Evolutionary conservation across 23 tunicate species (phyloP).

Genomic region (Ascidia mentula): DNA sequence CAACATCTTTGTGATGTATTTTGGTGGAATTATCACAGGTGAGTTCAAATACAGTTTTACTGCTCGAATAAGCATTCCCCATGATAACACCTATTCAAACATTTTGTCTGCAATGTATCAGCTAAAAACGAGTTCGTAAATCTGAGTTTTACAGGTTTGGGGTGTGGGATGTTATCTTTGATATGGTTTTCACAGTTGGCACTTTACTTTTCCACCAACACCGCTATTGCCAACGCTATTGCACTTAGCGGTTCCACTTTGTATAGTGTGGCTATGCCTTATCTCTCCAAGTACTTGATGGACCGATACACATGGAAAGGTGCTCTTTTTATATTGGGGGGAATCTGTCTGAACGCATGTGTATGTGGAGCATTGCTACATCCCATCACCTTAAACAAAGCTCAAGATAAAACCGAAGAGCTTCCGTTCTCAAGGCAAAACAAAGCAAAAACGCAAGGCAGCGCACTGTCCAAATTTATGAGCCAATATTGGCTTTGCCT

Average conservation of each 20-base stretch:
- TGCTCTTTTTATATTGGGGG: constrained; percentile 41
- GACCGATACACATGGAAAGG: constrained; percentile 55
- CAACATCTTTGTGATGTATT: constrained; percentile 27
- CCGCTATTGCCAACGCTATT: constrained; percentile 53
- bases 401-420: neutral
- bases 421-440: neutral
- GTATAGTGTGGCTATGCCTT: constrained; percentile 30
- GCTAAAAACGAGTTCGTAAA: no score
- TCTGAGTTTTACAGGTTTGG: constrained; percentile 48
- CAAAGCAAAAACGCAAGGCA: neutral
- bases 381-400: constrained; percentile 28
- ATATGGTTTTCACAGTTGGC: constrained; percentile 28
- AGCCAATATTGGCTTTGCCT: constrained; percentile 44
- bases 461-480: neutral
- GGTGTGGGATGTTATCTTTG: constrained; percentile 33
- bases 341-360: constrained; percentile 37
- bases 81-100: no score
- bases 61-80: no score
- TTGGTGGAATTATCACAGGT: constrained; percentile 34
- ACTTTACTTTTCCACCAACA: constrained; percentile 34
- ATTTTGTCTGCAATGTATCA: no score
- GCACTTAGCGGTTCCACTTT: constrained; percentile 35
- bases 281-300: constrained; percentile 32
- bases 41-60: no score
- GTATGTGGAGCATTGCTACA: constrained; percentile 48